A percentile compares a stretch with the other conserved stretches of the same genome.
Evolutionary conservation across 2,888 invertebrate genomes (phyloP).

Genomic region (Chaitophorus viminalis): DNA sequence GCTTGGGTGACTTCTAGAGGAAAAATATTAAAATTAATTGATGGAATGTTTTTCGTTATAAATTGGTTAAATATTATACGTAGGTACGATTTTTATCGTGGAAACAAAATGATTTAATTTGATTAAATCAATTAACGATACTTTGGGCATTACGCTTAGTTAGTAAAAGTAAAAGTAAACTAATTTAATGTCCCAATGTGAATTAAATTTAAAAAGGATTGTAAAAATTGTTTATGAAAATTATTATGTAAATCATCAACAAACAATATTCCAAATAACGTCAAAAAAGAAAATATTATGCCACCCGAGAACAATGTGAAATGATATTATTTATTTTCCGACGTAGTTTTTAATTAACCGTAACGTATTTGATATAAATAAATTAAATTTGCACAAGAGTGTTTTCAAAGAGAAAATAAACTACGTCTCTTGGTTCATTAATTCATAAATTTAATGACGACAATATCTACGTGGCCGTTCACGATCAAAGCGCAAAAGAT

Average conservation of each 20-base stretch:
- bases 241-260: not conserved
- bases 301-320: not conserved
- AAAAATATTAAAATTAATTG: not conserved
- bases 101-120: not conserved
- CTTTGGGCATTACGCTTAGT: not conserved
- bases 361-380: conserved; percentile 24
- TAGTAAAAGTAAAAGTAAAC: not conserved
- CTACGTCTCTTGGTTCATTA: conserved; percentile 23
- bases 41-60: not conserved
- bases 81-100: not conserved
- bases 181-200: not conserved
- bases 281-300: not conserved
- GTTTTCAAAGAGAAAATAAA: conserved; percentile 44
- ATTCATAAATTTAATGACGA: conserved; percentile 13
- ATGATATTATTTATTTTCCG: not conserved
- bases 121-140: conserved; percentile 8
- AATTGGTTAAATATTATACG: not conserved
- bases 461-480: not conserved
- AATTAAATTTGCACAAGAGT: conserved; percentile 21
- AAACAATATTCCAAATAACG: not conserved
- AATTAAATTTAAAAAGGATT: not conserved
- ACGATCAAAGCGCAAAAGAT: not conserved
- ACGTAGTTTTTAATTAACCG: conserved; percentile 31
- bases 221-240: not conserved
- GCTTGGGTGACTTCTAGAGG: not conserved